phyloP scores from a whole-genome alignment of 2,113 vertebrate genomes.

The Lepidothrix coronata region DNA sequence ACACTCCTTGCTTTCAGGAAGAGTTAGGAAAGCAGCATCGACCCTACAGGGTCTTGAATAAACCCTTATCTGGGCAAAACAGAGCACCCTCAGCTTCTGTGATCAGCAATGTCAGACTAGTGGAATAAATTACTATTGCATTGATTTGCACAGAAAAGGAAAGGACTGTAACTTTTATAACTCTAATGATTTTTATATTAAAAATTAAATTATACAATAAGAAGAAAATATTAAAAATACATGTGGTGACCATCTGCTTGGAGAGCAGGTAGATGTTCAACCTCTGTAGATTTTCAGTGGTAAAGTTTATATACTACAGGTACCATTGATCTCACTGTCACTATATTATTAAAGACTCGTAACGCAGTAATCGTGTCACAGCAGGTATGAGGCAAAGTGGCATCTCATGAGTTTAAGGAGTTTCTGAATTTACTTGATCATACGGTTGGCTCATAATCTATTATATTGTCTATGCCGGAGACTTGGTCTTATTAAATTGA shows the following conservation, averaged over 20 bases:
- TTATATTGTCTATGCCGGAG: not conserved
- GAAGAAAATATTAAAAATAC: not conserved
- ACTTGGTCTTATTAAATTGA: not conserved
- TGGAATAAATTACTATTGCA: not conserved
- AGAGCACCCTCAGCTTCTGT: not conserved
- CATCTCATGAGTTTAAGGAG: not conserved
- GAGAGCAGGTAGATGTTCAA: not conserved
- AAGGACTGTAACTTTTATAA: not conserved
- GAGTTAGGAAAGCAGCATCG: not conserved
- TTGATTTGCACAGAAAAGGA: not conserved
- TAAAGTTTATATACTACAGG: not conserved
- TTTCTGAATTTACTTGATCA: not conserved
- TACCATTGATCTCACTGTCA: not conserved
- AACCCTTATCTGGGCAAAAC: not conserved
- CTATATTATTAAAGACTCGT: not conserved
- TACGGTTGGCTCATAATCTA: not conserved
- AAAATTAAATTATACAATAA: slow-evolving; percentile 2
- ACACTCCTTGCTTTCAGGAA: not conserved
- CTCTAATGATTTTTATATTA: not conserved
- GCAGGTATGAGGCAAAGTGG: not conserved
- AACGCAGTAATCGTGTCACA: not conserved
- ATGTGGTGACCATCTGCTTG: not conserved
- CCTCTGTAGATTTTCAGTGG: not conserved
- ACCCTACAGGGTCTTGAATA: not conserved
- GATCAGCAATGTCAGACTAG: not conserved